Base-by-base conservation (phyloP, 2,113 vertebrate species). In the Talpa occidentalis region DNA sequence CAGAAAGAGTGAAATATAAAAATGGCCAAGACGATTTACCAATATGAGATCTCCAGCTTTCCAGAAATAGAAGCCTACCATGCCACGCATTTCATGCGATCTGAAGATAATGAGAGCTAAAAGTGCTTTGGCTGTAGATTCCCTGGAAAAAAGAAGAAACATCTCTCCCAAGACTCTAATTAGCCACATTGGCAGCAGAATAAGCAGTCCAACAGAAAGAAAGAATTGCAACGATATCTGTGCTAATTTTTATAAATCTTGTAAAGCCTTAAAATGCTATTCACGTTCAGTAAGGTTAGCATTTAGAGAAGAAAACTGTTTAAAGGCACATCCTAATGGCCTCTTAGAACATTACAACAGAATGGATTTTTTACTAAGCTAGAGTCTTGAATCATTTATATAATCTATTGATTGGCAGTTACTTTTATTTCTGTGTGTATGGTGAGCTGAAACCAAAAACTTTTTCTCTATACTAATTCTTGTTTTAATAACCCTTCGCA, bases 401-500 rank as follows among this genome's bases (percentile, higher is more conserved):
- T 67, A 89, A 91, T 24, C 42, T 92, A 62, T 35, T 44, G 78
- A 95, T 64, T 95, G 96, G 64, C 81, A 72, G 42, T 76, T 93
- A 84, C 72, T 93, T 96, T 93, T 89, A 66, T 85, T 88, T 95
- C 52, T 90, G 49, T 94, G 93, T 94, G 22, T 56, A 91, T 0
- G 10, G 40, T 73, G 14, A 72, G 56, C 69, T 88, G 84, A 94
- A 95, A 56, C 28, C 10, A 84, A 90, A 80, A 89, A 52, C 72
- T 85, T 82, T 91, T 90, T 22, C 44, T 92, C 87, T 40, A 30
- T 79, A 80, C 59, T 30, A 81, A 92, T 74, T 82, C 59, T 94
- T 49, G 49, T 94, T 95, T 94, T 88, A 96, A 96, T 94, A 96
- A 91, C 32, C 84, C 40, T 93, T 92, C 19, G 1, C 86, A 78